Evolutionary conservation across 2,113 vertebrate species (phyloP).

Genomic region (Colossoma macropomum): DNA sequence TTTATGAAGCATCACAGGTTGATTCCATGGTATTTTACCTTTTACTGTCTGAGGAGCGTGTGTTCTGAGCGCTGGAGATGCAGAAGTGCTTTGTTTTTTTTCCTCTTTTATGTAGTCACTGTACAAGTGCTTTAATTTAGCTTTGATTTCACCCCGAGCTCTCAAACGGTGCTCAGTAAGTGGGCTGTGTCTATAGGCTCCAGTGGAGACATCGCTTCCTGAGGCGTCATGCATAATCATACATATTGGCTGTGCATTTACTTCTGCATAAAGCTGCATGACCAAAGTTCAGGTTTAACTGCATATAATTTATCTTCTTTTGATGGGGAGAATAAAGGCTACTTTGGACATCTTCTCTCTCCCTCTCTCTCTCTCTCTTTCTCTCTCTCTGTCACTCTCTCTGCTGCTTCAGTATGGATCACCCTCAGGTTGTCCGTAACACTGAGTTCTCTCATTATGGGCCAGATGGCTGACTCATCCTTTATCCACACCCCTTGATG

Average conservation of each 20-base stretch:
- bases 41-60: conserved; percentile 6
- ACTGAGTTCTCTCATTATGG: conserved; percentile 23
- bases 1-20: conserved; percentile 33
- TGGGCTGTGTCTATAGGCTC: conserved; percentile 24
- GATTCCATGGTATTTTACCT: neutral
- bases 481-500: conserved; percentile 46
- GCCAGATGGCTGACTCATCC: conserved; percentile 44
- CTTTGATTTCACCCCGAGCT: conserved; percentile 3
- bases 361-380: conserved; percentile 55
- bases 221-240: conserved; percentile 39
- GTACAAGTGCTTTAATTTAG: conserved; percentile 26
- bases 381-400: conserved; percentile 59
- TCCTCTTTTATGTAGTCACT: conserved; percentile 22
- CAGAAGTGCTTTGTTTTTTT: conserved; percentile 10
- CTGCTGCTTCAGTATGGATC: conserved; percentile 1
- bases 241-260: conserved; percentile 9
- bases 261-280: neutral
- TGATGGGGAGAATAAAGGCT: conserved; percentile 26
- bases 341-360: conserved; percentile 45
- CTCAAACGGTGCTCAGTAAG: neutral
- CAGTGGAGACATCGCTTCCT: conserved; percentile 30
- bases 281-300: neutral
- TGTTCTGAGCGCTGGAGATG: neutral
- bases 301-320: conserved; percentile 52
- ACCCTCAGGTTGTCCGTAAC: conserved; percentile 26